phyloP scores from a whole-genome alignment of 2,888 invertebrate species.

The Aphrophora alni region DNA sequence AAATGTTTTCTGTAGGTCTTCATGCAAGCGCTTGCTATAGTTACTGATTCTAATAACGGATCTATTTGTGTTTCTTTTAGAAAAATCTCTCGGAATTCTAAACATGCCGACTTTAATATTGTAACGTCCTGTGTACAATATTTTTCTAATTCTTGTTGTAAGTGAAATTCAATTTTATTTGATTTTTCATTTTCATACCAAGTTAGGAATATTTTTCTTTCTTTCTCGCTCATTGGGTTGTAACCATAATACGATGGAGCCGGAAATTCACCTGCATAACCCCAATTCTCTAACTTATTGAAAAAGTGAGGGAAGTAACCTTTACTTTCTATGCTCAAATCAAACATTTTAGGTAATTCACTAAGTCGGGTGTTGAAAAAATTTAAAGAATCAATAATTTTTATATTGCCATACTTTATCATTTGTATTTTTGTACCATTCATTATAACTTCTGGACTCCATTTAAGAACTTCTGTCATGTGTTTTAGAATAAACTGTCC shows the following conservation, averaged over 20 bases:
- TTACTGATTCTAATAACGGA: slow-evolving; percentile 50
- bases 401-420: neutral
- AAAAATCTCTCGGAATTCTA: slow-evolving; percentile 49
- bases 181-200: slow-evolving; percentile 47
- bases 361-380: slow-evolving; percentile 51
- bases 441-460: slow-evolving; percentile 9
- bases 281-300: neutral
- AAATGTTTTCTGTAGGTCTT: slow-evolving; percentile 44
- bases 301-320: slow-evolving; percentile 47
- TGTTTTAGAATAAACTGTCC: slow-evolving; percentile 10
- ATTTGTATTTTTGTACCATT: neutral
- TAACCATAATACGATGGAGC: slow-evolving; percentile 3
- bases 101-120: slow-evolving; percentile 51
- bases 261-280: neutral
- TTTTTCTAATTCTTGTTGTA: slow-evolving; percentile 49
- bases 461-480: slow-evolving; percentile 15
- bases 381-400: slow-evolving; percentile 45
- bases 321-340: slow-evolving; percentile 20
- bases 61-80: slow-evolving; percentile 46
- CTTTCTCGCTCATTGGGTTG: slow-evolving; percentile 40
- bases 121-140: slow-evolving; percentile 49
- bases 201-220: slow-evolving; percentile 40
- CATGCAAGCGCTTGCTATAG: slow-evolving; percentile 50
- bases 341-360: slow-evolving; percentile 50
- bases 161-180: slow-evolving; percentile 45